phyloP scores from a whole-genome alignment of 2,888 invertebrate genomes.

The Ectobius pallidus region DNA sequence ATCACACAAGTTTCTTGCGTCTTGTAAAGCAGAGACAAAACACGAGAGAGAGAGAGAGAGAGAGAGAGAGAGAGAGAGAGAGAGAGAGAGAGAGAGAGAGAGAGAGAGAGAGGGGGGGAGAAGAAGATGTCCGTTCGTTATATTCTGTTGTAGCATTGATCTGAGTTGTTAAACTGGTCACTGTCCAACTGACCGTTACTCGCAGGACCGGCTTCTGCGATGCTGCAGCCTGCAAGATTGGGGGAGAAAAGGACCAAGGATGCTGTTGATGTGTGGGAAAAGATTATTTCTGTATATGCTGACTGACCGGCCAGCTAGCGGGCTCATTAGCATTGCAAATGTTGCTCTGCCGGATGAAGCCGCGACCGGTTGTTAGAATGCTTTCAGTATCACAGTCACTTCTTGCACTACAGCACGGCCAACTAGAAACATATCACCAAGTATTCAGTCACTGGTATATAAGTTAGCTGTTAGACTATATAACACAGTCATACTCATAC shows the following conservation, averaged over 20 bases:
- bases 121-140: slow-evolving; percentile 8
- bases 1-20: slow-evolving; percentile 23
- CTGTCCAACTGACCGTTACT: not conserved
- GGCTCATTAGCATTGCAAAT: slow-evolving; percentile 27
- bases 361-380: too few relatives aligned
- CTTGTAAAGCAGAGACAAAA: slow-evolving; percentile 15
- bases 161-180: slow-evolving; percentile 11
- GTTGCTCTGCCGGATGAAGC: not conserved
- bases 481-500: too few relatives aligned
- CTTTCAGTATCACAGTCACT: too few relatives aligned
- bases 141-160: not conserved
- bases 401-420: too few relatives aligned
- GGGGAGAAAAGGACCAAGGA: slow-evolving; percentile 20
- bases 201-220: slow-evolving; percentile 1
- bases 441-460: too few relatives aligned
- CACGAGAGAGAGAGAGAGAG: not conserved
- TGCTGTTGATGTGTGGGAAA: slow-evolving; percentile 21
- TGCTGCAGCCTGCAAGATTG: not conserved
- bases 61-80: not conserved
- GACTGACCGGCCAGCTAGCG: not conserved
- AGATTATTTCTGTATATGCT: not conserved
- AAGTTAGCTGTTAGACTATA: too few relatives aligned
- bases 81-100: not conserved
- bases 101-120: not conserved
- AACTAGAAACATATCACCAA: too few relatives aligned